phyloP scores from a whole-genome alignment of 2,797 vertebrate species.

The Pseudotriccus pelzelni region DNA sequence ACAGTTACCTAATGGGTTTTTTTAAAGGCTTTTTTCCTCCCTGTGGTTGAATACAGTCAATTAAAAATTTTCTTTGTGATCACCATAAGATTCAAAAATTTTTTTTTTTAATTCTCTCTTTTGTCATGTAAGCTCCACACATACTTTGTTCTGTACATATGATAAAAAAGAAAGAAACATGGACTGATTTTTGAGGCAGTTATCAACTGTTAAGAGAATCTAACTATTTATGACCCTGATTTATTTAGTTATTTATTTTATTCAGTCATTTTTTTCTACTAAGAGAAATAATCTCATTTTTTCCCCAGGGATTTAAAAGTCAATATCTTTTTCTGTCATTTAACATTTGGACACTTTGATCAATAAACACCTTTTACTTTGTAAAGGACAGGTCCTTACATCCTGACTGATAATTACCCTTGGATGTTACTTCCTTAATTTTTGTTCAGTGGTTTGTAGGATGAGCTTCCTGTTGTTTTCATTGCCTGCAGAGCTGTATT shows the following conservation, averaged over 20 bases:
- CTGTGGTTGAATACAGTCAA: neutral
- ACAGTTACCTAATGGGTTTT: neutral
- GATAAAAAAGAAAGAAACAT: neutral
- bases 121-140: neutral
- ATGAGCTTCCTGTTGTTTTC: neutral
- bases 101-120: neutral
- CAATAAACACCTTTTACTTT: neutral
- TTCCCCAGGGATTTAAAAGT: neutral
- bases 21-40: neutral
- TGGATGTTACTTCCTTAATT: neutral
- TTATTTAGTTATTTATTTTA: neutral
- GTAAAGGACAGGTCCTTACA: neutral
- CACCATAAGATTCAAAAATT: neutral
- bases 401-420: neutral
- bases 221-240: neutral
- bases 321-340: neutral
- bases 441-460: neutral
- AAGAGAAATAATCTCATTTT: neutral
- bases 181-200: neutral
- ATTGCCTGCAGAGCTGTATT: neutral
- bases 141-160: neutral
- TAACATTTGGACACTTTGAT: neutral
- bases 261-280: neutral
- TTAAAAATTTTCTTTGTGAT: neutral
- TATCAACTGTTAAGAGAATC: neutral